Conservation (phyloP, 37 sponge, comb jelly and placozoan species). For the Hormiphora californensis region DNA sequence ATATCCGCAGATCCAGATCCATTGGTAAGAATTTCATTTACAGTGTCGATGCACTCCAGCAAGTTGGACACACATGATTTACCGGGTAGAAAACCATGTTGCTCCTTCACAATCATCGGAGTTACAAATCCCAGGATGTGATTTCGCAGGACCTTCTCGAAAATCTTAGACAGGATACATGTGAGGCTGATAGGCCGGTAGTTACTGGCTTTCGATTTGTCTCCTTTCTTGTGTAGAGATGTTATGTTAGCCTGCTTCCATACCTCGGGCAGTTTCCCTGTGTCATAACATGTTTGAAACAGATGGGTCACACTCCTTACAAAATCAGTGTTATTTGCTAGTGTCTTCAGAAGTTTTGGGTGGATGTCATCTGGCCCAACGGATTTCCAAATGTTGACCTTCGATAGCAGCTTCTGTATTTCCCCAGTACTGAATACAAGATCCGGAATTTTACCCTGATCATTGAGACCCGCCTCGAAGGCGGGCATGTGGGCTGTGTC, state of each 20-base stretch:
- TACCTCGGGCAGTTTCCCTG: background rate
- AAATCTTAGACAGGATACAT: constrained; percentile 12
- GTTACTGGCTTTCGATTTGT: background rate
- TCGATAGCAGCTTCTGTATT: no score
- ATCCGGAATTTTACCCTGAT: no score
- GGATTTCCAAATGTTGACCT: background rate
- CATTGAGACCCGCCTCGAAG: no score
- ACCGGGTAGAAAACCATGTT: constrained; percentile 4
- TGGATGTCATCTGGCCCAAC: constrained; percentile 3
- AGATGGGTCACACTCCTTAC: background rate
- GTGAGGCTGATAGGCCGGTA: constrained; percentile 41
- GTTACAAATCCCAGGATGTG: background rate
- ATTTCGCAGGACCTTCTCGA: constrained; percentile 6
- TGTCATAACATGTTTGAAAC: background rate
- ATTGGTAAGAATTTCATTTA: background rate
- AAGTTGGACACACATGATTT: background rate
- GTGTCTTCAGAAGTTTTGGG: background rate
- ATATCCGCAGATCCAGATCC: background rate
- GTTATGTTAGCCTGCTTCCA: constrained; percentile 11
- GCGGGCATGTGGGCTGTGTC: no score
- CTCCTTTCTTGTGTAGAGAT: background rate
- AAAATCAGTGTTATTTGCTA: background rate
- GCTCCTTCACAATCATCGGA: constrained; percentile 11
- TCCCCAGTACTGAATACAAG: no score
- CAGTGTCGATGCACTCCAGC: background rate